phyloP scores from a whole-genome alignment of 1,140 invertebrate species.

The Papilio machaon region DNA sequence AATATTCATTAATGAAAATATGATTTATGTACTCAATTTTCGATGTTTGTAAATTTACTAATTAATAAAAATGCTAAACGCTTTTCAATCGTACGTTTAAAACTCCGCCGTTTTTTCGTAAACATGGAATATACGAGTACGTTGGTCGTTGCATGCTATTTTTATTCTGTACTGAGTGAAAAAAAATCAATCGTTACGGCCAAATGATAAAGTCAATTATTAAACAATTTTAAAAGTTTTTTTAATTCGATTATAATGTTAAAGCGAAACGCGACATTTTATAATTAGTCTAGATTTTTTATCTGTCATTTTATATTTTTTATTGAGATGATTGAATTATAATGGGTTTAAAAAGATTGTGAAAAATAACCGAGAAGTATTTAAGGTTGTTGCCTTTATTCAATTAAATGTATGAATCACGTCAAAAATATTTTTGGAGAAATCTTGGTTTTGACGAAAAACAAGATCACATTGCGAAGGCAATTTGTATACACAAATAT shows the following conservation, averaged over 20 bases:
- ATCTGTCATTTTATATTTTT: conserved; percentile 37
- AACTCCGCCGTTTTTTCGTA: not conserved
- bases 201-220: conserved; percentile 32
- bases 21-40: not conserved
- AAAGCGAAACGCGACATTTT: conserved; percentile 32
- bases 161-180: not conserved
- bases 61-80: not conserved
- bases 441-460: not conserved
- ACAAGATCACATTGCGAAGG: not conserved
- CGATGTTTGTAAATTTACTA: not conserved
- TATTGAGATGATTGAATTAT: conserved; percentile 37
- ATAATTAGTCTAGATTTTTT: conserved; percentile 39
- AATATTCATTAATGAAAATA: too few relatives aligned
- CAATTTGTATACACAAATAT: not conserved
- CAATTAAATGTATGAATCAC: conserved; percentile 22
- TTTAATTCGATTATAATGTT: conserved; percentile 37
- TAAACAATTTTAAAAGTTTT: conserved; percentile 33
- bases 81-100: not conserved
- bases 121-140: not conserved
- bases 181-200: conserved; percentile 16
- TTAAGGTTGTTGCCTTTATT: conserved; percentile 7
- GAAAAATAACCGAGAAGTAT: conserved; percentile 26
- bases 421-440: conserved; percentile 15
- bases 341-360: conserved; percentile 26
- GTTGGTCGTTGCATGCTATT: not conserved